A percentile compares a stretch with the other conserved stretches of the same genome.
Conservation (phyloP, 2,888 invertebrate genomes). For the Ormia ochracea region DNA sequence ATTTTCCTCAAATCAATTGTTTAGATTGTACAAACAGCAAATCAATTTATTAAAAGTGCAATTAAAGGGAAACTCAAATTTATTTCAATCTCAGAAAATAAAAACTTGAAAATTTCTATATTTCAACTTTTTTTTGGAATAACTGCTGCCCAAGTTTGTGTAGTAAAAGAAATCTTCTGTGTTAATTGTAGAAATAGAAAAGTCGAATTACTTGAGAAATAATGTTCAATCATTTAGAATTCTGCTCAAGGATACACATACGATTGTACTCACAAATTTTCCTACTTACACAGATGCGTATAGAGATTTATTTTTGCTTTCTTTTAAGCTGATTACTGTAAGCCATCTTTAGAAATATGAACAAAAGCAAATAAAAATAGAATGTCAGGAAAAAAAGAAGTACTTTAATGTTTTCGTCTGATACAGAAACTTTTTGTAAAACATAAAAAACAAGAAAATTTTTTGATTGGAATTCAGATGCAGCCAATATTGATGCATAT, state of each 20-base stretch:
- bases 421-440: not conserved
- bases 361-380: not conserved
- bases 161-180: too few species aligned
- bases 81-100: too few species aligned
- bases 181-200: too few species aligned
- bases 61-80: too few species aligned
- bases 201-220: too few species aligned
- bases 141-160: too few species aligned
- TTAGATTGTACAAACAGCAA: too few species aligned
- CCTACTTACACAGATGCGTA: not conserved
- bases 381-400: conserved; percentile 4
- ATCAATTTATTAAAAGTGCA: too few species aligned
- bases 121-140: too few species aligned
- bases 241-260: not conserved
- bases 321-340: conserved; percentile 59
- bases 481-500: not conserved
- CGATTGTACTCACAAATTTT: not conserved
- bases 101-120: too few species aligned
- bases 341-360: conserved; percentile 39
- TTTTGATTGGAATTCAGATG: conserved; percentile 43
- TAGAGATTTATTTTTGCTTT: not conserved
- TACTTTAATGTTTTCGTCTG: conserved; percentile 1
- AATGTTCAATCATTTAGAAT: not conserved
- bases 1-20: too few species aligned
- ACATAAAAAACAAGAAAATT: conserved; percentile 30